phyloP scores from a whole-genome alignment of 2,797 vertebrate genomes.

The Crax fasciolata region DNA sequence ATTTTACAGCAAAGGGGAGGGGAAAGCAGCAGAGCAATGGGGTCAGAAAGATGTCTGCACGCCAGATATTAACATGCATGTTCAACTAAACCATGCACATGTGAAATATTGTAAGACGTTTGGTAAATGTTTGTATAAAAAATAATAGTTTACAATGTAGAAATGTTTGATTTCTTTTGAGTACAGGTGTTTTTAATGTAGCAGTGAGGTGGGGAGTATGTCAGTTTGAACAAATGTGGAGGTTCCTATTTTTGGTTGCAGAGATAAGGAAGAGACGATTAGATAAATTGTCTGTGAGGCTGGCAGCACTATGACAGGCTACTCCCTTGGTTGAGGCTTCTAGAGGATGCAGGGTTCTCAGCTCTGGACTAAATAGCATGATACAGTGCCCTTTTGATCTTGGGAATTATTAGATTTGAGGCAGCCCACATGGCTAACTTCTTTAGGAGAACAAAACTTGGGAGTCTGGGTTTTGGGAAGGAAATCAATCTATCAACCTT shows the following conservation, averaged over 20 bases:
- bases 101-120: not conserved
- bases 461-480: not conserved
- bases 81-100: not conserved
- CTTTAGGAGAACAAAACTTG: not conserved
- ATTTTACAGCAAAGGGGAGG: not conserved
- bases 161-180: not conserved
- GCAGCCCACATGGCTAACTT: fast-evolving
- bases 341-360: not conserved
- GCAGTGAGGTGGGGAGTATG: fast-evolving
- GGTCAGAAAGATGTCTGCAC: not conserved
- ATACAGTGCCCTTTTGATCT: not conserved
- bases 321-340: not conserved
- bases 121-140: not conserved
- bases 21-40: not conserved
- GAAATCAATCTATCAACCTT: not conserved
- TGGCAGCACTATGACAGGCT: not conserved
- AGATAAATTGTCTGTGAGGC: not conserved
- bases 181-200: not conserved
- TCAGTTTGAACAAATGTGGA: not conserved
- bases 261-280: not conserved
- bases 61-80: fast-evolving
- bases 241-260: fast-evolving
- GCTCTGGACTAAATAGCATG: fast-evolving
- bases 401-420: not conserved
- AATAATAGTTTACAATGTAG: not conserved